Base-by-base conservation (phyloP, 2,113 vertebrate genomes). In the Pongo pygmaeus region DNA sequence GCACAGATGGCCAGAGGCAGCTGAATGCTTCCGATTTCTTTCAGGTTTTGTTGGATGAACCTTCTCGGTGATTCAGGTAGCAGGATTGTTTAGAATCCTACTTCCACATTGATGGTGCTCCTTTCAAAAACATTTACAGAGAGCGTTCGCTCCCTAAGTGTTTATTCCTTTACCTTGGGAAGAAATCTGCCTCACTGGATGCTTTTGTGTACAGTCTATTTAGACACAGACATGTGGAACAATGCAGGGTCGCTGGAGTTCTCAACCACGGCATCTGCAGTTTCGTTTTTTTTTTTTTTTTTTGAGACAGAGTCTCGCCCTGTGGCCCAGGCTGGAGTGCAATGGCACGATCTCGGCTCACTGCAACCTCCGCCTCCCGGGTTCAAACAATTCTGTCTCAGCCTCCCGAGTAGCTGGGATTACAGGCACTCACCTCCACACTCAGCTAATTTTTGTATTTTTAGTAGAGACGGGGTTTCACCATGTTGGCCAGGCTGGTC, bases 141-240 rank as follows among this genome's bases (percentile, higher is more conserved):
- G 85, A 72, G 46, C 64, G 11, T 61, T 64, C 3, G 2, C 89
- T 96, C 35, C 85, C 95, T 83, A 35, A 87, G n/a, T 97, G 78
- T 97, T 96, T 96, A 40, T 92, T 84, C 77, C 75, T 89, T 91
- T 43, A n/a, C 46, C 14, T 86, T 14, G 67, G 83, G 52, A 89
- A 55, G 89, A 89, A 55, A 70, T 46, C 48, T 77, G 48, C 72
- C 57, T 80, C 69, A 4, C 2, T 64, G 81, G 38, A 57, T 23
- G n/a, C 87, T 67, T 50, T 67, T 57, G 52, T 57, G 23, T n/a
- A 55, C 30, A 5, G 35, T 43, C n/a, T 5, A 4, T 91, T 85
- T 75, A 92, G 55, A 84, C 88, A 22, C 57, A 48, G 35, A 17
- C 64, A 13, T 13, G 14, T 40, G 46, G 46, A 55, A 40, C 50